Percentiles rank a stretch among this genome's conserved stretches.
phyloP scores from a whole-genome alignment of 2,113 vertebrate genomes.

The Coreoperca whiteheadi region DNA sequence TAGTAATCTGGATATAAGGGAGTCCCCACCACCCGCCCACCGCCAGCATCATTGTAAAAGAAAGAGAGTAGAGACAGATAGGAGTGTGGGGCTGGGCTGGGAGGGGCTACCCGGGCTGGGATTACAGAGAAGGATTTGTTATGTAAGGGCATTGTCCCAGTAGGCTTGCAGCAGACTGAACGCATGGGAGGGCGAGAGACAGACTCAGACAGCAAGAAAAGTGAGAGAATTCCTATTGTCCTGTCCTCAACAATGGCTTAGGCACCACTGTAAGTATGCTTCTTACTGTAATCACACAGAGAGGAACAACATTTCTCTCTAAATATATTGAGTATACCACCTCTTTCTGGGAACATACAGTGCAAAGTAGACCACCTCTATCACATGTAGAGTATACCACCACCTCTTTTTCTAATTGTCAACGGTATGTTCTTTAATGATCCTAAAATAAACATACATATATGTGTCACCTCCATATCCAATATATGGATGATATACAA shows the following conservation, averaged over 20 bases:
- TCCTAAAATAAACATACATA: neutral
- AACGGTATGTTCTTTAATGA: neutral
- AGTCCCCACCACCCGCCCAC: slow-evolving; percentile 12
- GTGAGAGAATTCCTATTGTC: slow-evolving; percentile 56
- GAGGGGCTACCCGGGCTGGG: slow-evolving; percentile 56
- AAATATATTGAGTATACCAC: neutral
- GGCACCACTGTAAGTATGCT: slow-evolving; percentile 4
- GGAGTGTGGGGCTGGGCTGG: slow-evolving; percentile 31
- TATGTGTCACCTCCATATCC: too few relatives aligned
- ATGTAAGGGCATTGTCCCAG: slow-evolving; percentile 80
- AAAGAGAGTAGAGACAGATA: slow-evolving; percentile 13
- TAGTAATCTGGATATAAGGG: slow-evolving; percentile 71
- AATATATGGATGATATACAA: too few relatives aligned
- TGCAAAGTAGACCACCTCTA: neutral
- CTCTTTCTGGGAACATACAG: neutral
- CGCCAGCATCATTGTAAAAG: slow-evolving; percentile 6
- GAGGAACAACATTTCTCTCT: neutral
- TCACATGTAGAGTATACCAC: neutral
- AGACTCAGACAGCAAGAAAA: slow-evolving; percentile 44
- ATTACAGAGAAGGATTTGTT: slow-evolving; percentile 78
- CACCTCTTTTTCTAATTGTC: neutral
- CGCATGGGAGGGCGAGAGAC: slow-evolving; percentile 24
- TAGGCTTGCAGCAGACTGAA: slow-evolving; percentile 48
- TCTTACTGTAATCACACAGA: slow-evolving; percentile 21
- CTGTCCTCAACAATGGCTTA: slow-evolving; percentile 26